Percentiles rank a stretch among this genome's conserved stretches.
Conservation (phyloP, 2,888 invertebrate species). For the Bellardia bayeri region DNA sequence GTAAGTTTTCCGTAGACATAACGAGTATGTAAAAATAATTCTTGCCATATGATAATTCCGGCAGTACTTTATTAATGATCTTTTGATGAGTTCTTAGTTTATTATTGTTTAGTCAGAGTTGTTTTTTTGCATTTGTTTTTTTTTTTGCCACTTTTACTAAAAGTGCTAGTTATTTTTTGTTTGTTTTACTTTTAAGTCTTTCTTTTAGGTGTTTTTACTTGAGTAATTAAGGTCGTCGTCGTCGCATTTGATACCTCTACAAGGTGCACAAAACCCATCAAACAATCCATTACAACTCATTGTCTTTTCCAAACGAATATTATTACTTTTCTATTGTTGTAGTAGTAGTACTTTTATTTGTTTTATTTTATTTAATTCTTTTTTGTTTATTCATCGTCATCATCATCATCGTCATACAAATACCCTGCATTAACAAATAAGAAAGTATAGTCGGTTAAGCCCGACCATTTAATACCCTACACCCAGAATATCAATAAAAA, state of each 20-base stretch:
- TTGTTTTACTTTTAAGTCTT: constrained; percentile 21
- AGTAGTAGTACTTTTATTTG: not conserved
- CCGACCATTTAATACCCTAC: no score
- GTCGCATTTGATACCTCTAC: constrained; percentile 63
- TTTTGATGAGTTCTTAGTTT: constrained; percentile 63
- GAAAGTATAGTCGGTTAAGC: no score
- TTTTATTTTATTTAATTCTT: constrained; percentile 29
- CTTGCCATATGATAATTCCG: constrained; percentile 34
- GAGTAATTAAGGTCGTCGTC: constrained; percentile 71
- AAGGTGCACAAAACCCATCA: constrained; percentile 46
- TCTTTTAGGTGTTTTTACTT: constrained; percentile 57
- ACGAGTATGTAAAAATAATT: constrained; percentile 2
- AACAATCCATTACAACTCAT: constrained; percentile 51
- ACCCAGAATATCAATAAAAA: no score
- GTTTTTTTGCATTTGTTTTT: not conserved
- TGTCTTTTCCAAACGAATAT: constrained; percentile 38
- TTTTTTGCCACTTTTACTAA: constrained; percentile 56
- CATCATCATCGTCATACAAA: no score
- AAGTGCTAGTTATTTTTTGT: constrained; percentile 44
- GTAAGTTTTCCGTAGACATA: not conserved
- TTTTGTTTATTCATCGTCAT: constrained; percentile 21
- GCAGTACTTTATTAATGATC: constrained; percentile 61
- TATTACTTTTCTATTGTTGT: constrained; percentile 17
- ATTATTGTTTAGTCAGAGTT: constrained; percentile 20
- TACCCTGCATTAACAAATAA: not conserved